Conservation (phyloP, 2,888 invertebrate genomes). For the Heliconius ismenius region DNA sequence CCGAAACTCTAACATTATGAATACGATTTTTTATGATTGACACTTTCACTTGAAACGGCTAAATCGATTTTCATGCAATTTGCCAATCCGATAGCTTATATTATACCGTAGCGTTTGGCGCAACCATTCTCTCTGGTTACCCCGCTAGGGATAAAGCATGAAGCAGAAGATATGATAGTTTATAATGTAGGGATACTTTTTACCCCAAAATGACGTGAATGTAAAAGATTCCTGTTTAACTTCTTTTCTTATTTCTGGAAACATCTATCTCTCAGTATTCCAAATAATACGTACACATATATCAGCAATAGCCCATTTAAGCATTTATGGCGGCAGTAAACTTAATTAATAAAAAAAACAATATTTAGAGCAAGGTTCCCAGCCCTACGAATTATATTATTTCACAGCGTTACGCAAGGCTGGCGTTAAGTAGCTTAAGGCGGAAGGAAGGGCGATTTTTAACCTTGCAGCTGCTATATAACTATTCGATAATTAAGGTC, state of each 20-base stretch:
- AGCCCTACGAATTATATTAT: constrained; percentile 22
- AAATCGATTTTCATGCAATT: background rate
- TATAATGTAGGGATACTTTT: too few species aligned
- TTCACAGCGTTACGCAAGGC: constrained; percentile 23
- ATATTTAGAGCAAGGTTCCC: constrained; percentile 25
- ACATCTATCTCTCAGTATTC: too few species aligned
- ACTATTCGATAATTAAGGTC: background rate
- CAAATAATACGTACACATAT: background rate
- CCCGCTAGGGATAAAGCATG: too few species aligned
- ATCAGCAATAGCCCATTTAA: background rate
- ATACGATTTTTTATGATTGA: background rate
- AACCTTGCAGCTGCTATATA: constrained; percentile 3
- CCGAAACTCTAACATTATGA: background rate
- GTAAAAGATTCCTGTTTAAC: too few species aligned
- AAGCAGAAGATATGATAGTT: too few species aligned
- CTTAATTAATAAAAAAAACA: constrained; percentile 8
- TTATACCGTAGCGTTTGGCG: too few species aligned
- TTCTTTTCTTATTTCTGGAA: background rate
- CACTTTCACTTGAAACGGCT: background rate
- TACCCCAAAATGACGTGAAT: too few species aligned
- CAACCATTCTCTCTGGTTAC: too few species aligned
- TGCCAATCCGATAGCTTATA: background rate
- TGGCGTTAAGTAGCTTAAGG: constrained; percentile 20
- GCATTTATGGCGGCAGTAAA: background rate
- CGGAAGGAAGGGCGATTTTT: constrained; percentile 21